Base-by-base conservation (phyloP, 1,140 invertebrate species). In the Manduca sexta region DNA sequence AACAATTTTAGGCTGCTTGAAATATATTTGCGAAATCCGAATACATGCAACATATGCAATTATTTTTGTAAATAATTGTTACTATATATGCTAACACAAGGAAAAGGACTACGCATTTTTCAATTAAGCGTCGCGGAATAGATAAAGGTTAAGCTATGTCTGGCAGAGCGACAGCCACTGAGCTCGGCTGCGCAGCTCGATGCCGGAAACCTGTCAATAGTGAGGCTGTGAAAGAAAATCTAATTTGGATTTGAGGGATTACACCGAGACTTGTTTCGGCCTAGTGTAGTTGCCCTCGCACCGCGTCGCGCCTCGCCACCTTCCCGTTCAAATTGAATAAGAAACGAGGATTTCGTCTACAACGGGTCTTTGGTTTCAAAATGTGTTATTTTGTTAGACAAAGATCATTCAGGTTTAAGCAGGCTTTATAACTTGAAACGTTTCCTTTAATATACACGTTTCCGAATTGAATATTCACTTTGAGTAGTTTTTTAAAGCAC, bases 201-300 rank as follows among this genome's bases (percentile, higher is more conserved):
- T 38, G 26, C 53, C 53, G 59, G 64, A 70, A 74, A 61, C 71
- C 69, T 55, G 65, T 76, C 67, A 82, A 84, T 82, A 74, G 73
- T 74, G 64, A 61, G 60, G 58, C 64, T 62, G 49, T 79, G 76
- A 81, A 77, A 74, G 78, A 81, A 82, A 84, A 84, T 82, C 78
- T 79, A 75, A 82, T 84, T 84, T 84, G 73, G 81, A 82, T 83
- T 84, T 81, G 69, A 78, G 63, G 74, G 80, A 84, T 84, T 81
- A 84, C 80, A 64, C 42, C 55, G 59, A 60, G 69, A 70, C 67
- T 78, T 77, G 74, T 79, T 83, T 81, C 74, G 71, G 74, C 75
- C 74, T 81, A 79, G 62, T 61, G 59, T 68, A 64, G 60, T 64
- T 65, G 60, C 56, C 47, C 48, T 49, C 57, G 50, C 53, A 10